These are phyloP conservation scores for Zophobas morio DNA, from an alignment of 1,140 invertebrate genomes.

Conservation along the genomic window DNA sequence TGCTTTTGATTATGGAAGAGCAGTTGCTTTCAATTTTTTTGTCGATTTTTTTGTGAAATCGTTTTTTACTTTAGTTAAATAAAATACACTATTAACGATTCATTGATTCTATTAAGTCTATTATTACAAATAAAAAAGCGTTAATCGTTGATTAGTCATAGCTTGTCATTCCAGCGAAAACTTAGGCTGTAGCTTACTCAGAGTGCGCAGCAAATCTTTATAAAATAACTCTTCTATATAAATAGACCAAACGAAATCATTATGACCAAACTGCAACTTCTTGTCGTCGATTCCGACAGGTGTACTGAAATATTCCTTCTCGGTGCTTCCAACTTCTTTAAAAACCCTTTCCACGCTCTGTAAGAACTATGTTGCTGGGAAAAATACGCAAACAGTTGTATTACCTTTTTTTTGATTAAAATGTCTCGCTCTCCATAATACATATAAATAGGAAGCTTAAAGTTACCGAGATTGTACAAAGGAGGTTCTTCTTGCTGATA, in stretches of 20 bases:
- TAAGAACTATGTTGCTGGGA: background rate
- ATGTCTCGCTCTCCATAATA: slow-evolving; percentile 8
- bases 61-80: too few species aligned
- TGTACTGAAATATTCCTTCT: background rate
- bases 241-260: background rate
- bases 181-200: too few species aligned
- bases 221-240: background rate
- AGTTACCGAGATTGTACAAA: background rate
- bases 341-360: background rate
- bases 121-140: too few species aligned
- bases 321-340: background rate
- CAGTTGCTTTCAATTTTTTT: too few species aligned
- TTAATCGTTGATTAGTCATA: too few species aligned
- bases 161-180: too few species aligned
- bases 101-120: too few species aligned
- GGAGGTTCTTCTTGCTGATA: background rate
- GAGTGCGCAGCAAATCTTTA: background rate
- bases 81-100: too few species aligned
- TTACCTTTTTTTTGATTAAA: background rate
- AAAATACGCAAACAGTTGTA: background rate
- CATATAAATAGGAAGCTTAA: slow-evolving; percentile 6
- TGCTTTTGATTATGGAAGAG: too few species aligned
- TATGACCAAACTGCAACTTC: background rate
- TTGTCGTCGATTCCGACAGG: background rate
- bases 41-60: too few species aligned